phyloP scores from a whole-genome alignment of 1,140 invertebrate species.

The Caenorhabditis latens region DNA sequence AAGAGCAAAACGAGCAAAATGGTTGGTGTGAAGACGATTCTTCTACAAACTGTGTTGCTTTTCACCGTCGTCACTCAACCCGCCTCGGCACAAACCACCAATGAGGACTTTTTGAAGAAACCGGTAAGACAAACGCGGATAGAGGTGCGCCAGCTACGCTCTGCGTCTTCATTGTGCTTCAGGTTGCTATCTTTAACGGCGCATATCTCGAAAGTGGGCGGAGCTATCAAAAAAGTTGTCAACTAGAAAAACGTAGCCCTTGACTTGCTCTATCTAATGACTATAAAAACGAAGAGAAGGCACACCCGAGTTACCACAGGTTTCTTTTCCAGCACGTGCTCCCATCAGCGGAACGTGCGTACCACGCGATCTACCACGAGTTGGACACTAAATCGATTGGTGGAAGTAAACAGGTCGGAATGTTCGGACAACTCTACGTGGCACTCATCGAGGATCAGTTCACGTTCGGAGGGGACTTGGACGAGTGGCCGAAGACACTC shows the following conservation, averaged over 20 bases:
- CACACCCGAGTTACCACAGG: too few relatives aligned
- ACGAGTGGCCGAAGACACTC: not conserved
- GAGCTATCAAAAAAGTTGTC: too few relatives aligned
- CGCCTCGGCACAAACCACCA: not conserved
- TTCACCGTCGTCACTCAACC: not conserved
- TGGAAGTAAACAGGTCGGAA: too few relatives aligned
- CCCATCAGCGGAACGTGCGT: not conserved
- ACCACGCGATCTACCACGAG: conserved; percentile 23
- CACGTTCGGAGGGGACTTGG: conserved; percentile 26
- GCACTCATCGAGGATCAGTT: conserved; percentile 42
- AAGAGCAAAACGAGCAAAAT: too few relatives aligned
- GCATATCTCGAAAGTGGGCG: too few relatives aligned
- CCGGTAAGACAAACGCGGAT: not conserved
- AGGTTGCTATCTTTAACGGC: too few relatives aligned
- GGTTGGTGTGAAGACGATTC: not conserved
- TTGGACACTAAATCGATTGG: not conserved
- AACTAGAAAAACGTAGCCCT: too few relatives aligned
- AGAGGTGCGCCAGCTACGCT: too few relatives aligned
- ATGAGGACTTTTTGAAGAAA: conserved; percentile 14
- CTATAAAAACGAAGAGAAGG: not conserved
- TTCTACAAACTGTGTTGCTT: not conserved
- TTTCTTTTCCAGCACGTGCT: conserved; percentile 19
- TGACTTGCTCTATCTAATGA: too few relatives aligned
- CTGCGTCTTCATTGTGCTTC: not conserved
- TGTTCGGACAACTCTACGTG: conserved; percentile 41